Percentiles rank a stretch among this genome's conserved stretches.
phyloP scores from a whole-genome alignment of 2,113 vertebrate genomes.

The Apeltes quadracus region DNA sequence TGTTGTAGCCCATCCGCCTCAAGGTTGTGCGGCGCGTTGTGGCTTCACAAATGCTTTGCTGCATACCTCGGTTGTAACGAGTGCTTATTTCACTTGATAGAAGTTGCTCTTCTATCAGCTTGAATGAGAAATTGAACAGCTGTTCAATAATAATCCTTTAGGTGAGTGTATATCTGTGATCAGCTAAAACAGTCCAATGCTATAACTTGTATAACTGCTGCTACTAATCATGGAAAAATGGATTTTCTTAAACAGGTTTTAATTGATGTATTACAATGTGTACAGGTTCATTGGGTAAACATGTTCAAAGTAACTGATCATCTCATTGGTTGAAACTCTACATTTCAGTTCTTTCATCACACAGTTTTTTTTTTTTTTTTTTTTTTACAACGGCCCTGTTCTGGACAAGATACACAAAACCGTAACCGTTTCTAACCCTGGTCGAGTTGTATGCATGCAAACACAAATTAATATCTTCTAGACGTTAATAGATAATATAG shows the following conservation, averaged over 20 bases:
- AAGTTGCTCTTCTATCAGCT: too few species aligned
- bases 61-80: too few species aligned
- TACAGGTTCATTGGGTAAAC: constrained; percentile 69
- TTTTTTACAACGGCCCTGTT: constrained; percentile 43
- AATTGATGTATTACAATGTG: constrained; percentile 71
- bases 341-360: constrained; percentile 40
- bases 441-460: constrained; percentile 64
- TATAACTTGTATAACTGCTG: neutral
- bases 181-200: neutral
- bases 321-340: constrained; percentile 42
- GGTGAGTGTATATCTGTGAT: neutral
- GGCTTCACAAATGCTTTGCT: too few species aligned
- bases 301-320: constrained; percentile 59
- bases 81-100: too few species aligned
- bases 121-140: too few species aligned
- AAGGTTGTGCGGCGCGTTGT: too few species aligned
- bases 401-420: constrained; percentile 44
- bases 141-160: too few species aligned
- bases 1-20: too few species aligned
- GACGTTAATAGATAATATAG: constrained; percentile 56
- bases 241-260: constrained; percentile 59
- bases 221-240: constrained; percentile 14
- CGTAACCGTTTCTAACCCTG: constrained; percentile 13
- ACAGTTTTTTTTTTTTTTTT: constrained; percentile 50
- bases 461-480: constrained; percentile 50